These are phyloP conservation scores for Equus przewalskii DNA, from an alignment of 2,113 vertebrate genomes.

Conservation along the genomic window DNA sequence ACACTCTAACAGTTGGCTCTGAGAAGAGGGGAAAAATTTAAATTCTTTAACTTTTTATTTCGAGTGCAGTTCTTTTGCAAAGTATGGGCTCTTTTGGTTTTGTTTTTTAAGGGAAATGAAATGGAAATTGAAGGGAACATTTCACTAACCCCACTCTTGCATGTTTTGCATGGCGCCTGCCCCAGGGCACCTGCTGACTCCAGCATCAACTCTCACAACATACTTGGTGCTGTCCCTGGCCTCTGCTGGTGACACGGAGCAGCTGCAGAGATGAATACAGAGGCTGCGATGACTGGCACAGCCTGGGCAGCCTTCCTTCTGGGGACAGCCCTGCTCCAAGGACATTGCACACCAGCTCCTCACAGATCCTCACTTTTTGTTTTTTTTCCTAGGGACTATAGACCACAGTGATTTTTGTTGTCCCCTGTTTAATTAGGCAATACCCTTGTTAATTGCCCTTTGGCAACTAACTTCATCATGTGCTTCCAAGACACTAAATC, in stretches of 20 bases:
- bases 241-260: neutral
- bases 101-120: constrained; percentile 72
- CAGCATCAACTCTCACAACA: neutral
- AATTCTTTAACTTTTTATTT: constrained; percentile 79
- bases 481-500: constrained; percentile 79
- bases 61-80: constrained; percentile 72
- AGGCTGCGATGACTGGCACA: neutral
- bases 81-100: constrained; percentile 58
- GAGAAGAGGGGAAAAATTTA: constrained; percentile 30
- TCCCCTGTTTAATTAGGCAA: constrained; percentile 64
- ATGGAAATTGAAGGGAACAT: constrained; percentile 69
- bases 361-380: neutral
- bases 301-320: neutral
- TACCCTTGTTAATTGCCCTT: constrained; percentile 70
- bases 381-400: neutral
- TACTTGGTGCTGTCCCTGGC: neutral
- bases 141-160: constrained; percentile 42
- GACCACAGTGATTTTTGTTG: constrained; percentile 55
- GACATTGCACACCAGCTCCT: neutral
- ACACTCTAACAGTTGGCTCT: constrained; percentile 43
- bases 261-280: neutral
- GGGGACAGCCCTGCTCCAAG: neutral
- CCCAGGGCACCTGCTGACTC: constrained; percentile 42
- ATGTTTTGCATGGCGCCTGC: constrained; percentile 1
- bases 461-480: constrained; percentile 75